Evolutionary conservation across 2,888 invertebrate species (phyloP), one percentile per base, ranked within the genome.

Genomic region (Mythimna loreyi): DNA sequence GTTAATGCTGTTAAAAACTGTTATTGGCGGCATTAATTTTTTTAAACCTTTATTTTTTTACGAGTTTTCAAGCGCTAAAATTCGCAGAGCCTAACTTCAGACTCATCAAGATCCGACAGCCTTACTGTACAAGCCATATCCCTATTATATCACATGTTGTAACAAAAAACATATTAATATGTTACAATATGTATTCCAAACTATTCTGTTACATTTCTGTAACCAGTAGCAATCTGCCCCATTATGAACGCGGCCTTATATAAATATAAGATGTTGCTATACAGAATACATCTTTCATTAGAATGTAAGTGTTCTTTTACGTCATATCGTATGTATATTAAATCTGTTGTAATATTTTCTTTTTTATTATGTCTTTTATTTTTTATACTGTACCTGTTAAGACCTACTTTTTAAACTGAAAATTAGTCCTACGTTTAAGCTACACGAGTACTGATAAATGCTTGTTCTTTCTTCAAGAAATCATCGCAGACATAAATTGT

Each of bases 311-410:
- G 28, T 50, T 69, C 8, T 40, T 59, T 50, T 36, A 68, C 13
- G 36, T 75, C 40, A 56, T 16, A 40, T 56, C 68, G 36, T 56
- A 75, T n/a, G n/a, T n/a, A n/a, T n/a, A n/a, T n/a, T n/a, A 60
- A 68, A 33, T 33, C 6, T 23, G 25, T 50, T 56, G 3, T 28
- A 36, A 53, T 58, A 60, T 3, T 9, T 3, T 13, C 5, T n/a
- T 40, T 23, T 49, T 43, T 45, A 40, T 13, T 21, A 33, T 30
- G 6, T 2, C 0, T 13, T 47, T 36, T 7, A 0, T 7, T 16
- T 40, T 33, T 19, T n/a, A 1, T 16, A 43, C 7, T 59, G 28
- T 16, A 40, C 23, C 8, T 19, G 19, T 43, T n/a, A n/a, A n/a
- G n/a, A n/a, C n/a, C n/a, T n/a, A n/a, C n/a, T n/a, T n/a, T n/a